Conservation (phyloP, 2,113 vertebrate species). For the Polyodon spathula region DNA sequence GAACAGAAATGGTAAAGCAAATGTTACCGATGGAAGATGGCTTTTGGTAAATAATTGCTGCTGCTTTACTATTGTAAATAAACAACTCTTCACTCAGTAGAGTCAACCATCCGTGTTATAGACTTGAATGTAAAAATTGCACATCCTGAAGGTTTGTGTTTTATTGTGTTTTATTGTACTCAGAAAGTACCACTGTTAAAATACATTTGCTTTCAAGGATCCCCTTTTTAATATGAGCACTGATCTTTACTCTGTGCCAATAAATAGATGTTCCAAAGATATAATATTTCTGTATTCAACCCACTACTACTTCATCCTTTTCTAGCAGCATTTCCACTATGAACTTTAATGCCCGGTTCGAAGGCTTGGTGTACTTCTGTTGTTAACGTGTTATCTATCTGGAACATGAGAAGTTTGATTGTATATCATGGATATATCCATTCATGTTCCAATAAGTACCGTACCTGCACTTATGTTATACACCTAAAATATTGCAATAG, state of each 20-base stretch:
- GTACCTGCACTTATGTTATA: no score
- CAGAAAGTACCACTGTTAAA: conserved; percentile 1
- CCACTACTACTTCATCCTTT: no score
- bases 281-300: background rate
- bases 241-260: background rate
- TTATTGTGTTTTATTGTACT: conserved; percentile 25
- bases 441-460: no score
- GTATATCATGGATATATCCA: no score
- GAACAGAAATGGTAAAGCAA: background rate
- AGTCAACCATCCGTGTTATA: conserved; percentile 22
- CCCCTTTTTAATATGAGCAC: background rate
- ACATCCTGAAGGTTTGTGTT: conserved; percentile 3
- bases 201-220: conserved; percentile 2
- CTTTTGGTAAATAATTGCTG: conserved; percentile 14
- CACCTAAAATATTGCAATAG: no score
- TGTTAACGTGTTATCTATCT: no score
- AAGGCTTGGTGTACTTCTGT: no score
- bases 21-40: conserved; percentile 6
- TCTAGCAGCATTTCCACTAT: no score
- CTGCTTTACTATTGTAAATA: conserved; percentile 20
- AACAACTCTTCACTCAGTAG: conserved; percentile 13
- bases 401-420: no score
- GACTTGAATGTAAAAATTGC: conserved; percentile 17
- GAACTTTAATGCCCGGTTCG: no score
- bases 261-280: conserved; percentile 15